Conservation (phyloP, 2,113 vertebrate species). For the Galeopterus variegatus region DNA sequence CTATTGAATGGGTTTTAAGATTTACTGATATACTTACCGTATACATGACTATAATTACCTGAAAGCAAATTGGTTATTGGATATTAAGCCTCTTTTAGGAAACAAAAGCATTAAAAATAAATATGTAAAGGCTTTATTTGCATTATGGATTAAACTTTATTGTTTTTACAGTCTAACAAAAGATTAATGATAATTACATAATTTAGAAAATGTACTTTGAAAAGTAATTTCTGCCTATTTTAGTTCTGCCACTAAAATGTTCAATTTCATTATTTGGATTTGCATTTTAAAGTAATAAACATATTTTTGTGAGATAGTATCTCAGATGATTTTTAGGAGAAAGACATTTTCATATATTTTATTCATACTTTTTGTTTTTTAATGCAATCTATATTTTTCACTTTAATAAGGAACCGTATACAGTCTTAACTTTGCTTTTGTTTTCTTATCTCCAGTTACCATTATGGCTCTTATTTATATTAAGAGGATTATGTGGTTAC, state of each 20-base stretch:
- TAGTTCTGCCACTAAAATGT: neutral
- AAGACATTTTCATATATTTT: constrained; percentile 12
- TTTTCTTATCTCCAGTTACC: constrained; percentile 18
- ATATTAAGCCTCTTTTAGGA: constrained; percentile 2
- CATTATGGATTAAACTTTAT: constrained; percentile 40
- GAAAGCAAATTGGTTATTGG: constrained; percentile 1
- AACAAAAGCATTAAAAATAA: constrained; percentile 46
- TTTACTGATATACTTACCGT: neutral
- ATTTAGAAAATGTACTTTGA: neutral
- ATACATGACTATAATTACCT: constrained; percentile 43
- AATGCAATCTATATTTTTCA: neutral
- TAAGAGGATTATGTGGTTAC: neutral
- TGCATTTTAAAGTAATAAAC: constrained; percentile 42
- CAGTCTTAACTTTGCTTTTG: constrained; percentile 33
- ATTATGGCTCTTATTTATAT: neutral
- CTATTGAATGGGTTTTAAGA: neutral
- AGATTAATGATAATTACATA: neutral
- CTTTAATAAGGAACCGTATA: neutral
- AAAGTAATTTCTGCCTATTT: constrained; percentile 43
- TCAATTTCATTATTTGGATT: constrained; percentile 36
- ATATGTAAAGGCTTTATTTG: constrained; percentile 4
- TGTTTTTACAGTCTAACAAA: neutral
- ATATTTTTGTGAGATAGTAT: constrained; percentile 45
- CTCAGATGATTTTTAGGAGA: neutral
- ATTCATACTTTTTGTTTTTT: neutral